Percentiles rank a stretch among this genome's conserved stretches.
Conservation (phyloP, 2,888 invertebrate species). For the Plusia festucae region DNA sequence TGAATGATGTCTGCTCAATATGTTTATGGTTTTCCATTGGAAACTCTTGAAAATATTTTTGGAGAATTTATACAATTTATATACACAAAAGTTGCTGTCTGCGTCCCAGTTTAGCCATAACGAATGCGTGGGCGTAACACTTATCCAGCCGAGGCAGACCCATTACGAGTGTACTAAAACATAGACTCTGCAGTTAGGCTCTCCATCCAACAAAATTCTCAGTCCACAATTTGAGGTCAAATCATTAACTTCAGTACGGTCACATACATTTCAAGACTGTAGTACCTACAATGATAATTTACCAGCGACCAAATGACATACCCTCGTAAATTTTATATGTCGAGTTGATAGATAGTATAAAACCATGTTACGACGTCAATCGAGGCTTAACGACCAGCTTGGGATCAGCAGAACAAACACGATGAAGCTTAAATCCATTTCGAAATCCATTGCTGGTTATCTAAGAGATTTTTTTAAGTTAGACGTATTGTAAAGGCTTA, state of each 20-base stretch:
- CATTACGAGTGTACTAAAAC: background rate
- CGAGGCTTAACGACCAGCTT: conserved; percentile 45
- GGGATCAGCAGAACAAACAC: conserved; percentile 34
- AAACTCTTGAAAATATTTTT: too few relatives aligned
- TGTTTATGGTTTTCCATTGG: too few relatives aligned
- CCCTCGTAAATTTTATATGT: conserved; percentile 54
- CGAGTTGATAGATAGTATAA: conserved; percentile 56
- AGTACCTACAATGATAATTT: conserved; percentile 22
- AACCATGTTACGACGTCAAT: conserved; percentile 56
- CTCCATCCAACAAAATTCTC: background rate
- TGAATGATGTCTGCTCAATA: too few relatives aligned
- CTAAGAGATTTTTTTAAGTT: background rate
- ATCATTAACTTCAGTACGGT: conserved; percentile 11
- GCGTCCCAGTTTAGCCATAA: background rate
- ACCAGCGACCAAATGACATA: conserved; percentile 26
- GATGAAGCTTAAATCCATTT: conserved; percentile 23
- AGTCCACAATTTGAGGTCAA: conserved; percentile 6
- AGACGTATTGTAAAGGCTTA: background rate
- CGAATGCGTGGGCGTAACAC: background rate
- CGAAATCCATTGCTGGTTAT: conserved; percentile 26
- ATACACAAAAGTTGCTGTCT: too few relatives aligned
- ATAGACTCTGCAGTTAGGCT: background rate
- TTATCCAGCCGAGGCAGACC: background rate
- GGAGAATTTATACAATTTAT: too few relatives aligned
- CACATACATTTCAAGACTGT: conserved; percentile 8